Conservation (phyloP, 2,888 invertebrate species). For the Aleiodes leptofemur region DNA sequence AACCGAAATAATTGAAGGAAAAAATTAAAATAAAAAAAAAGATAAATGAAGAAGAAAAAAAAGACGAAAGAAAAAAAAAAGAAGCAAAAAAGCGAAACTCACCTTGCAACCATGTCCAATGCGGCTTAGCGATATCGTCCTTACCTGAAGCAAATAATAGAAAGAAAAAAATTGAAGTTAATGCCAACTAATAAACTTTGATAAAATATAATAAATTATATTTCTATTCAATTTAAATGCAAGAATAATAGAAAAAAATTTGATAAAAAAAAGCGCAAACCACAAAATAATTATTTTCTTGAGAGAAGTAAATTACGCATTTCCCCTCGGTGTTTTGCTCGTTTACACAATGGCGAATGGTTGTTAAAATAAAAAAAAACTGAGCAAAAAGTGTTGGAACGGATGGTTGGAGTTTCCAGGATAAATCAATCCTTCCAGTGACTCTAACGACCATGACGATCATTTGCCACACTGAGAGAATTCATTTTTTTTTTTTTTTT, state of each 20-base stretch:
- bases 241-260: not conserved
- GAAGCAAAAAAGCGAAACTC: conserved; percentile 68
- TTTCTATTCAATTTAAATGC: conserved; percentile 33
- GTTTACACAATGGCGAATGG: conserved; percentile 31
- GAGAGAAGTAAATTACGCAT: conserved; percentile 44
- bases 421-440: conserved; percentile 50
- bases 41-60: not conserved
- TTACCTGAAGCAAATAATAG: conserved; percentile 70
- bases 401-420: conserved; percentile 49
- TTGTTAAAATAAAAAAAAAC: conserved; percentile 36
- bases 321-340: conserved; percentile 34
- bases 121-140: conserved; percentile 74
- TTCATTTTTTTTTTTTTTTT: too few species aligned
- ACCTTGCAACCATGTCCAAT: conserved; percentile 75
- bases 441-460: conserved; percentile 48
- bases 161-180: conserved; percentile 33
- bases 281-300: conserved; percentile 43
- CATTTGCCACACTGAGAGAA: conserved; percentile 6
- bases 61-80: conserved; percentile 43
- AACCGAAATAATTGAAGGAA: conserved; percentile 23
- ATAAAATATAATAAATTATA: conserved; percentile 37
- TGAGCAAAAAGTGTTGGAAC: conserved; percentile 45
- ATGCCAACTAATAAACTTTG: conserved; percentile 37
- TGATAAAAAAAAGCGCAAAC: conserved; percentile 46
- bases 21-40: not conserved